phyloP scores from a whole-genome alignment of 2,113 vertebrate species.

The Syrmaticus mikado region DNA sequence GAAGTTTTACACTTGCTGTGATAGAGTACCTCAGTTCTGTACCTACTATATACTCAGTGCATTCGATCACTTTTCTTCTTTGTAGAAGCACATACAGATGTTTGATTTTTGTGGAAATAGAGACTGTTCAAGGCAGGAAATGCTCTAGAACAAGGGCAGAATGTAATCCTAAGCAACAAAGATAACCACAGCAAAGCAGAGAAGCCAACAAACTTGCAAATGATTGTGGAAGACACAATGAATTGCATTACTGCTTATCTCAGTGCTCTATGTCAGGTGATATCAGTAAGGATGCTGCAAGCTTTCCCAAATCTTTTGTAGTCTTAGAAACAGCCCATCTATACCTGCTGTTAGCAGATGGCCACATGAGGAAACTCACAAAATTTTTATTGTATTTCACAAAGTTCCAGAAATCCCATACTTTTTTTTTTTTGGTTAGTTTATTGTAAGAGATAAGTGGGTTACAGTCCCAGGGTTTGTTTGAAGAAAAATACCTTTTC shows the following conservation, averaged over 20 bases:
- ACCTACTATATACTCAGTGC: neutral
- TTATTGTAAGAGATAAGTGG: neutral
- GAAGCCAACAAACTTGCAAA: neutral
- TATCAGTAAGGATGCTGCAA: neutral
- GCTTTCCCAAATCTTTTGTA: neutral
- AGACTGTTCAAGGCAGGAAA: neutral
- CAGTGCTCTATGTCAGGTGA: too few species aligned
- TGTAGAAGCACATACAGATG: neutral
- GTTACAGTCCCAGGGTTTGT: neutral
- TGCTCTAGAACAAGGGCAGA: neutral
- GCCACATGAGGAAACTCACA: neutral
- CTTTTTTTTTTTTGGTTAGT: neutral
- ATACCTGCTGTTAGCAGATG: neutral
- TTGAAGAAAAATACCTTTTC: neutral
- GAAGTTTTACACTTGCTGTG: neutral
- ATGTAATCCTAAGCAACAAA: neutral
- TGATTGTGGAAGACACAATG: neutral
- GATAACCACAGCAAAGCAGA: neutral
- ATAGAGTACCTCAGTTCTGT: neutral
- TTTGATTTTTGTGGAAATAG: neutral
- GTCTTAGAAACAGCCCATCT: neutral
- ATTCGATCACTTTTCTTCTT: neutral
- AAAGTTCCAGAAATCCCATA: neutral
- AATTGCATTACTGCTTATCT: neutral
- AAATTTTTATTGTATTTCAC: neutral